Percentiles rank a stretch among this genome's conserved stretches.
These are phyloP conservation scores for Congeria kusceri DNA, from an alignment of 2,888 invertebrate genomes.

Conservation along the genomic window DNA sequence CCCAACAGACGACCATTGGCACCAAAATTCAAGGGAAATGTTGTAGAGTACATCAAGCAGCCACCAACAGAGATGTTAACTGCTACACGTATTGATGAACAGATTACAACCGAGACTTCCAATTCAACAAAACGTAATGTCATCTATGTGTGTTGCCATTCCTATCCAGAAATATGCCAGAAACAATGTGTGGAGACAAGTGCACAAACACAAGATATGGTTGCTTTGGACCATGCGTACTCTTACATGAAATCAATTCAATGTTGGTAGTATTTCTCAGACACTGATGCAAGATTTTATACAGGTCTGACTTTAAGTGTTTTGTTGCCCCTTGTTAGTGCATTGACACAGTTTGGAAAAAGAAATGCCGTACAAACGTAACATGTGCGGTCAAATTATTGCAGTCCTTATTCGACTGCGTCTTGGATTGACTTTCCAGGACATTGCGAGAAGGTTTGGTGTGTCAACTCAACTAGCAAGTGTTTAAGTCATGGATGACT, in stretches of 20 bases:
- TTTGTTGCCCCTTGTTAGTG: neutral
- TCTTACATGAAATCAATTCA: neutral
- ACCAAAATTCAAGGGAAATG: no score
- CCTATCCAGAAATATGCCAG: neutral
- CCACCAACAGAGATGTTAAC: neutral
- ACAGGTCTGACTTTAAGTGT: slow-evolving; percentile 1
- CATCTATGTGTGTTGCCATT: neutral
- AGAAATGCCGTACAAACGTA: neutral
- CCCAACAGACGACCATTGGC: no score
- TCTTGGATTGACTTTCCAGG: neutral
- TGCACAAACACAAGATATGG: neutral
- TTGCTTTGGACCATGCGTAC: neutral
- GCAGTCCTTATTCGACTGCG: neutral
- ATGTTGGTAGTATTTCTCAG: neutral
- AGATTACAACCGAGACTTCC: neutral
- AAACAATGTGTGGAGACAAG: neutral
- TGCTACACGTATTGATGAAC: neutral
- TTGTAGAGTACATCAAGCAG: no score
- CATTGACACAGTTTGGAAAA: neutral
- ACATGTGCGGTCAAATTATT: neutral
- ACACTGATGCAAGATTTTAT: slow-evolving; percentile 1
- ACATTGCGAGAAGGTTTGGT: slow-evolving; percentile 2
- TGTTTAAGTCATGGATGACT: slow-evolving; percentile 8
- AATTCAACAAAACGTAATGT: neutral
- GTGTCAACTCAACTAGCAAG: neutral